These are phyloP conservation scores for Thalassarche chlororhynchos DNA, from an alignment of 2,113 vertebrate species.

Conservation along the genomic window DNA sequence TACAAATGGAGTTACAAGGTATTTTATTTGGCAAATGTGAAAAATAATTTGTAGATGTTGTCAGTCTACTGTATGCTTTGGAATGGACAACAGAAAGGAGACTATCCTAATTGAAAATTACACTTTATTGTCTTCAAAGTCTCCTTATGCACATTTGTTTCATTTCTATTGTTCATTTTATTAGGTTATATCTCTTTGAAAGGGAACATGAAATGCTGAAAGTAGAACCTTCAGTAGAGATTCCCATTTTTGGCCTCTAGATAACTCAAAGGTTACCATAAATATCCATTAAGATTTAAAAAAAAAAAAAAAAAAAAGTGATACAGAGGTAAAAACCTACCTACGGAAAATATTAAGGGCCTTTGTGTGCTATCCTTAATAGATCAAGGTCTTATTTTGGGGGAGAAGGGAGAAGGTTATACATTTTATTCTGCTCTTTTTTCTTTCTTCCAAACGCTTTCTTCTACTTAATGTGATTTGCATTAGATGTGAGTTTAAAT, in stretches of 20 bases:
- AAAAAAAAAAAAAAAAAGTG: background rate
- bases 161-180: background rate
- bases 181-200: background rate
- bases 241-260: background rate
- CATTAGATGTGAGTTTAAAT: background rate
- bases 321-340: background rate
- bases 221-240: background rate
- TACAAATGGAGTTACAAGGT: slow-evolving; percentile 25
- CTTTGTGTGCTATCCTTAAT: background rate
- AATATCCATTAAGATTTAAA: background rate
- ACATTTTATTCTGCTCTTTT: background rate
- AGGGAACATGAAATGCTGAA: background rate
- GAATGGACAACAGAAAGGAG: background rate
- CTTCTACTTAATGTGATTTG: slow-evolving; percentile 7
- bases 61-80: background rate
- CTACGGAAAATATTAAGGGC: background rate
- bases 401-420: background rate
- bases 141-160: background rate
- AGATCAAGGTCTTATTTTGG: background rate
- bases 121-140: background rate
- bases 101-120: background rate
- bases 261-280: background rate
- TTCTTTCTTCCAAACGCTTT: background rate
- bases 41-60: background rate
- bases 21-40: background rate